These are phyloP conservation scores for Octonoba sinensis DNA, from an alignment of 2,888 invertebrate species.

Conservation along the genomic window DNA sequence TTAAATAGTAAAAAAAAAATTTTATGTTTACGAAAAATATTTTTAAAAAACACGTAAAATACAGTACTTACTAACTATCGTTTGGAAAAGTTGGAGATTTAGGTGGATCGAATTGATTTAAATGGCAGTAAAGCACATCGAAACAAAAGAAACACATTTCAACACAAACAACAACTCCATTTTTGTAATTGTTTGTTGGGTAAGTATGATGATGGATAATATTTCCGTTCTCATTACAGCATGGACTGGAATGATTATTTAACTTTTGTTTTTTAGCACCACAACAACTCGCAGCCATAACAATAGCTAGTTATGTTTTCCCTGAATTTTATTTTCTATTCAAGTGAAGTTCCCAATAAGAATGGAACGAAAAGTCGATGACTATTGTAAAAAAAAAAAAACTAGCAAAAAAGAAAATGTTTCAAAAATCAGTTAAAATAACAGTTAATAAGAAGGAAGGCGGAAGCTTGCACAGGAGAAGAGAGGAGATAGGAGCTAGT, in stretches of 20 bases:
- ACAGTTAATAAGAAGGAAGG: too few species aligned
- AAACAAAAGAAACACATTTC: conserved; percentile 99
- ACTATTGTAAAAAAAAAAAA: too few species aligned
- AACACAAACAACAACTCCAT: conserved; percentile 80
- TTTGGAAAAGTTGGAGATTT: conserved; percentile 92
- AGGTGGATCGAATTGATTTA: conserved; percentile 93
- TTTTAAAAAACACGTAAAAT: background rate
- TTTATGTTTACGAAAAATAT: background rate
- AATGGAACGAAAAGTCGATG: too few species aligned
- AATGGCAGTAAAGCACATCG: conserved; percentile 95
- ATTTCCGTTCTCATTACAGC: conserved; percentile 74
- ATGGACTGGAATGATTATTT: conserved; percentile 77
- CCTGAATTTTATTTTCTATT: too few species aligned
- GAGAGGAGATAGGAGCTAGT: too few species aligned
- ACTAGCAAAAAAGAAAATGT: too few species aligned
- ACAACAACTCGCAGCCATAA: conserved; percentile 91
- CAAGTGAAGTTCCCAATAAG: too few species aligned
- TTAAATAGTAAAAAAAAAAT: too few species aligned
- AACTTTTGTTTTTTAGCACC: conserved; percentile 93
- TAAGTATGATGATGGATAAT: conserved; percentile 46
- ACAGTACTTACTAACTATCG: conserved; percentile 88
- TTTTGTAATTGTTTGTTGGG: conserved; percentile 60
- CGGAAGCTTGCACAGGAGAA: too few species aligned
- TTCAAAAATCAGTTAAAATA: too few species aligned
- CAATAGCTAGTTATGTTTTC: background rate